phyloP scores from a whole-genome alignment of 2,888 invertebrate species.

The Troides oblongomaculatus region DNA sequence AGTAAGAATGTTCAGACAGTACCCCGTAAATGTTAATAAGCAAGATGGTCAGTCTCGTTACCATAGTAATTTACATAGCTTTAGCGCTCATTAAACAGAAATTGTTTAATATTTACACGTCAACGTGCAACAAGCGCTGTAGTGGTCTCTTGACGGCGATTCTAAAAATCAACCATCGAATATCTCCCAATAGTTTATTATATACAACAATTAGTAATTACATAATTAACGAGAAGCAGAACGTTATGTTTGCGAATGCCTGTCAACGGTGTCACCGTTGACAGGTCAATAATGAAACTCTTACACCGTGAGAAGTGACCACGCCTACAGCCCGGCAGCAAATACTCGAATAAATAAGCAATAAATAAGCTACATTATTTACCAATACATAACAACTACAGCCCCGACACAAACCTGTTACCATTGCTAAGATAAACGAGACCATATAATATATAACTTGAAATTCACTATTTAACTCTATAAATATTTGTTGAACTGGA shows the following conservation, averaged over 20 bases:
- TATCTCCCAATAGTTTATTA: too few relatives aligned
- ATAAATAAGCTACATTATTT: slow-evolving; percentile 61
- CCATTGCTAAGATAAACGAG: slow-evolving; percentile 35
- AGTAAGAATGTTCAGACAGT: too few relatives aligned
- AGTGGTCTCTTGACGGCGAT: too few relatives aligned
- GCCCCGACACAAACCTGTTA: slow-evolving; percentile 36
- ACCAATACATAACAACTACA: slow-evolving; percentile 31
- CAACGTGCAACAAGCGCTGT: too few relatives aligned
- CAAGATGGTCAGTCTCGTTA: too few relatives aligned
- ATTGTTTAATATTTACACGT: too few relatives aligned
- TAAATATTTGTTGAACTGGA: slow-evolving; percentile 42
- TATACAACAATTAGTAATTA: too few relatives aligned
- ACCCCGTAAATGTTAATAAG: too few relatives aligned
- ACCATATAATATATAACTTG: slow-evolving; percentile 32
- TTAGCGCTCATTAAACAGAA: too few relatives aligned
- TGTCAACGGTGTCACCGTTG: background rate
- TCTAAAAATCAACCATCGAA: too few relatives aligned
- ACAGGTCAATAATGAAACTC: slow-evolving; percentile 3
- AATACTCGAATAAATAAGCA: slow-evolving; percentile 50
- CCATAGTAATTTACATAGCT: too few relatives aligned
- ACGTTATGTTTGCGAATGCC: too few relatives aligned
- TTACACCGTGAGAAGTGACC: slow-evolving; percentile 49
- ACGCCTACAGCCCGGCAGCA: slow-evolving; percentile 50
- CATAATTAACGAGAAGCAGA: background rate
- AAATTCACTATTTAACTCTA: slow-evolving; percentile 35